Conservation (phyloP, 2,888 invertebrate genomes). For the Notodonta ziczac region DNA sequence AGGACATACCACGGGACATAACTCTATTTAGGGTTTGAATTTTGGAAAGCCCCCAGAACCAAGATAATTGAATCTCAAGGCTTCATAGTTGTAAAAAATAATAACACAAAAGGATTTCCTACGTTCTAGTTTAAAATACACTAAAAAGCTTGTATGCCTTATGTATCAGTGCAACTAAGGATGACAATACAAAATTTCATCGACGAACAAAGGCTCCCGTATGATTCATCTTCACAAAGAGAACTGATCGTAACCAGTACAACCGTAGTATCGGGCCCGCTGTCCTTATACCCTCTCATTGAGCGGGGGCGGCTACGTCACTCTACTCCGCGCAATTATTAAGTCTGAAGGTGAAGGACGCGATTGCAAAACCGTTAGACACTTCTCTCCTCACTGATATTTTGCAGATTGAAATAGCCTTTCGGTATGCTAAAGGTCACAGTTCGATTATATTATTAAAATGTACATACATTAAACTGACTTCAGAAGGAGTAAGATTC, state of each 20-base stretch:
- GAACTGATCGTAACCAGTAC: conserved; percentile 5
- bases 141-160: no score
- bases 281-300: conserved; percentile 20
- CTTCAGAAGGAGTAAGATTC: no score
- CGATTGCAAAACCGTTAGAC: conserved; percentile 21
- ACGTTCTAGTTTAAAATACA: no score
- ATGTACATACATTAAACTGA: no score
- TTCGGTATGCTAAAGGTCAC: no score
- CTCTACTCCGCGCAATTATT: conserved; percentile 34
- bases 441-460: no score
- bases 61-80: no score
- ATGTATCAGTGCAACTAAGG: not conserved
- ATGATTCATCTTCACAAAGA: conserved; percentile 3
- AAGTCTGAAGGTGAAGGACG: conserved; percentile 48
- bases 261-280: conserved; percentile 18
- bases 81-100: no score
- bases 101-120: no score
- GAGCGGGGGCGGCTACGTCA: conserved; percentile 23
- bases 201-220: conserved; percentile 1
- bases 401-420: not conserved
- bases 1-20: no score
- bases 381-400: not conserved
- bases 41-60: no score
- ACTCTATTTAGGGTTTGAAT: no score
- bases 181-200: conserved; percentile 5